Base-by-base conservation (phyloP, 37 sponge, comb jelly and placozoan species). In the Petrosia ficiformis region DNA sequence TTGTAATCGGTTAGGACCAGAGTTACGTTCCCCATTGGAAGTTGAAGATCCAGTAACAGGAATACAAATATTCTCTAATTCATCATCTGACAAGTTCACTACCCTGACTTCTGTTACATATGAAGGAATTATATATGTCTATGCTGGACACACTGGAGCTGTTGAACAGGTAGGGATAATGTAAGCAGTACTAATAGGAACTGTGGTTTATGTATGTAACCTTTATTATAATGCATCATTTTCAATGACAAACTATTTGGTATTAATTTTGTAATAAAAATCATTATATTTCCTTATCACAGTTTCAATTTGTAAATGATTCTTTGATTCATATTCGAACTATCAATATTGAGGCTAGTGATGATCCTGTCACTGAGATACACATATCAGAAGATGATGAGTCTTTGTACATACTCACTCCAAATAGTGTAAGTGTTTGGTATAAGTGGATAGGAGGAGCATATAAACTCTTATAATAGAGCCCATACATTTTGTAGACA, bases 111-210 rank as follows among this genome's bases (percentile, higher is more conserved):
- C 5, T 61, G 28, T 48, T 48, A 14, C 54, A 48, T 48, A 48
- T 48, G 54, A 48, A 61, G 26, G 26, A 8, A n/a, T n/a, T n/a
- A 22, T n/a, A 22, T 61, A 26, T 61, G 6, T 61, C 14, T 61
- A 61, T 61, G 63, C 63, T 26, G 63, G 63, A n/a, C n/a, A 24
- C 6, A 22, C 11, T n/a, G 25, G 26, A 61, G 5, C 22, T 26
- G 5, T 61, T 61, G 63, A 61, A n/a, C 63, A 61, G 26, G 63
- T 61, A 48, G 16, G 10, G 54, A 48, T 48, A 48, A 48, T 48
- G 54, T 48, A 19, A 19, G 14, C 54, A 48, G 10, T 16, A 48
- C 10, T 48, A 10, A 48, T n/a, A n/a, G n/a, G n/a, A n/a, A n/a
- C n/a, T n/a, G n/a, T n/a, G n/a, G n/a, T n/a, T n/a, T n/a, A n/a